Evolutionary conservation across 2,797 vertebrate species (phyloP).

Genomic region (Tenualosa thibaudeaui): DNA sequence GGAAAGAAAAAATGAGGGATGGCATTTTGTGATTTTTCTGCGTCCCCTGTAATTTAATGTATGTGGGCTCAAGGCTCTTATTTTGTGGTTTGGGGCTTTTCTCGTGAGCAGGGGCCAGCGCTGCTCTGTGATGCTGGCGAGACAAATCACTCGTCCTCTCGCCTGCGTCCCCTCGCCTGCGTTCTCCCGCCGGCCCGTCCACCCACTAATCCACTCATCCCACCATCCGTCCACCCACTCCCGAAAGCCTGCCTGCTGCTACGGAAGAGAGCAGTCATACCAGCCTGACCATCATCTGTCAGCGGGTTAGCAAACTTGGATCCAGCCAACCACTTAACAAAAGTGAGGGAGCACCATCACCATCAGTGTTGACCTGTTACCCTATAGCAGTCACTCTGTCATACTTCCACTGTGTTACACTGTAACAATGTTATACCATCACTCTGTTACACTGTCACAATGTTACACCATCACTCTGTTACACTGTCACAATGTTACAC

Average conservation of each 20-base stretch:
- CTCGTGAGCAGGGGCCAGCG: constrained; percentile 61
- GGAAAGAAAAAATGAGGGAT: constrained; percentile 57
- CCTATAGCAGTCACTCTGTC: too few relatives aligned
- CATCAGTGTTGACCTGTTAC: too few relatives aligned
- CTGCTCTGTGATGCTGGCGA: constrained; percentile 27
- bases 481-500: background rate
- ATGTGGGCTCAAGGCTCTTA: constrained; percentile 75
- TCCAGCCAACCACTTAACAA: background rate
- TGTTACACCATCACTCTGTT: too few relatives aligned
- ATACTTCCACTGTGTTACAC: background rate
- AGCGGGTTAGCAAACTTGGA: background rate
- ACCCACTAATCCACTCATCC: too few relatives aligned
- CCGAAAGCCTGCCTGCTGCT: too few relatives aligned
- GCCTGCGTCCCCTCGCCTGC: background rate
- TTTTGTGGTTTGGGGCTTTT: constrained; percentile 71
- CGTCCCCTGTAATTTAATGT: constrained; percentile 76
- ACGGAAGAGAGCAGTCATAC: too few relatives aligned
- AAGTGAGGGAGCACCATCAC: too few relatives aligned
- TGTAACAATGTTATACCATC: background rate
- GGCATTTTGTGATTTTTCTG: constrained; percentile 68
- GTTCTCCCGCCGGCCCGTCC: background rate
- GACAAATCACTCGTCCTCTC: background rate
- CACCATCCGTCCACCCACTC: too few relatives aligned
- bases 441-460: background rate
- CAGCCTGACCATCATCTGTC: background rate